These are phyloP conservation scores for Bolinopsis microptera DNA, from an alignment of 37 sponge, comb jelly and placozoan genomes.

Conservation along the genomic window DNA sequence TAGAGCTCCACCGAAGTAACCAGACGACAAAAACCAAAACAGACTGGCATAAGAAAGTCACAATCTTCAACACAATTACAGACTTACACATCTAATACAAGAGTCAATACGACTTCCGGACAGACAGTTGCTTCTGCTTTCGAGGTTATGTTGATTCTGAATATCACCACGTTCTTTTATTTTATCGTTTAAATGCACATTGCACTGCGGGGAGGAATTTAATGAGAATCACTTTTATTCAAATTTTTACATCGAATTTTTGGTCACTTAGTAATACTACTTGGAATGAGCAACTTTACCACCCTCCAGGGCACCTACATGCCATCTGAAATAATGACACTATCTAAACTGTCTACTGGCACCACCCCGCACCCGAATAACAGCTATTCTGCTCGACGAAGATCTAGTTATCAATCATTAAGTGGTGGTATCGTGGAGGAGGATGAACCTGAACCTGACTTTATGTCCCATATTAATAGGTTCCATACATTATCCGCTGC, in stretches of 20 bases:
- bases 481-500: not conserved
- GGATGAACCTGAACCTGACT: not conserved
- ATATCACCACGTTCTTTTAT: not conserved
- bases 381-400: not conserved
- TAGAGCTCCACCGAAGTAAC: not conserved
- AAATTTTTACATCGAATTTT: too few relatives aligned
- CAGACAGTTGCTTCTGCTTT: not conserved
- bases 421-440: not conserved
- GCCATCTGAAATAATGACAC: not conserved
- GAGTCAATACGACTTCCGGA: not conserved
- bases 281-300: too few relatives aligned
- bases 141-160: not conserved
- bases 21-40: not conserved
- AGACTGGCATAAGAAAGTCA: not conserved
- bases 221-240: too few relatives aligned
- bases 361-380: not conserved
- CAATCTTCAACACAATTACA: not conserved
- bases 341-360: not conserved
- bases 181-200: too few relatives aligned
- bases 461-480: not conserved
- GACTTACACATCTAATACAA: not conserved
- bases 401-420: not conserved
- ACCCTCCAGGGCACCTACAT: not conserved
- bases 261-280: too few relatives aligned
- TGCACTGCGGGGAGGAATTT: too few relatives aligned